Base-by-base conservation (phyloP, 2,113 vertebrate genomes). In the Muntiacus reevesi region DNA sequence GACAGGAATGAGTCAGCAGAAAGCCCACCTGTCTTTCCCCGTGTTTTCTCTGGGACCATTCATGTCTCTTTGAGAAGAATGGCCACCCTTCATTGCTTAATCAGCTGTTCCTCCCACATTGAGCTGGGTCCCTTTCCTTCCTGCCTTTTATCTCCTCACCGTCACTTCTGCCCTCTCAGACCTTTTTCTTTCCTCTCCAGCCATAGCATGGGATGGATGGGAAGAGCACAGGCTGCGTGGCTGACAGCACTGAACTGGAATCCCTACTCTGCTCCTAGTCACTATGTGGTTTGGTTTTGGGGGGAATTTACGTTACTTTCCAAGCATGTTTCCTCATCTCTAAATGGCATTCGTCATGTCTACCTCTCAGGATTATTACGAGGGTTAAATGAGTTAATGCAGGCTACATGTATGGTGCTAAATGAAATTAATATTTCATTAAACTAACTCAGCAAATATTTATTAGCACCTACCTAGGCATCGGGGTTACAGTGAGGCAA, bases 51-150 rank as follows among this genome's bases (percentile, higher is more conserved):
- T 15, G 10, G 27, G n/a, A 54, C 23, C 17, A 0, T 30, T 28
- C n/a, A 7, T 7, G 11, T 55, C n/a, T 16, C 30, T 50, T 47
- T 36, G 59, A 54, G 17, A 76, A 87, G 19, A 60, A 19, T 1
- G 1, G 2, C 21, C 6, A 4, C 33, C 54, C 74, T 71, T 40
- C 6, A 8, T 17, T 0, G 0, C 0, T 0, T 33, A 4, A 5
- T 52, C 43, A 4, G 19, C 30, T 23, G 13, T 50, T 67, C 28
- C 28, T 47, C 60, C 87, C 25, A 12, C 3, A 3, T 15, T 11
- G 33, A 60, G 60, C 33, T 30, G 11, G 25, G 71, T 23, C 0
- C 40, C 36, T 89, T 67, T 9, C 43, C 57, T 62, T 28, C n/a
- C 54, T 54, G 40, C 79, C 83, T 50, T 47, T 0, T 5, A 3